Evolutionary conservation across 2,113 vertebrate genomes (phyloP).

Genomic region (Callipepla squamata): DNA sequence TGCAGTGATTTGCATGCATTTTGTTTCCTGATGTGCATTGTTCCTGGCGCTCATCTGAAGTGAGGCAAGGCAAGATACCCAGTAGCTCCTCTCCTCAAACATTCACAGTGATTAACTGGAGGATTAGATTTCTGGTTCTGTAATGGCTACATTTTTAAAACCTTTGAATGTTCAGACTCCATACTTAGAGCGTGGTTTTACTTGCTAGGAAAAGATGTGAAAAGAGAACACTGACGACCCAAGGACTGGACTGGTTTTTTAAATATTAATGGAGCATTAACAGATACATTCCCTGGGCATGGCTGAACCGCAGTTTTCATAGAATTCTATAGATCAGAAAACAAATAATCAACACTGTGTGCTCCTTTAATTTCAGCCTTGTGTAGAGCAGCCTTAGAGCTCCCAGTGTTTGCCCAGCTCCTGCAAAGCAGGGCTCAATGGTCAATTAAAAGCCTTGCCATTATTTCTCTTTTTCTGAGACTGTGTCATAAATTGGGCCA

Average conservation of each 20-base stretch:
- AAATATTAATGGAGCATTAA: not conserved
- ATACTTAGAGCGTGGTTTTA: not conserved
- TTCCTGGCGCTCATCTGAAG: not conserved
- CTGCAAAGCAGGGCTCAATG: not conserved
- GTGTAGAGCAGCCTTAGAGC: not conserved
- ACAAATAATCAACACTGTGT: not conserved
- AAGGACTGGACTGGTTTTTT: not conserved
- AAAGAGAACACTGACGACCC: not conserved
- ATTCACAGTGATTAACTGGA: conserved; percentile 17
- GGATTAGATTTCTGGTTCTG: conserved; percentile 40
- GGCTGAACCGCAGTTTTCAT: not conserved
- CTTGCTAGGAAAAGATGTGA: conserved; percentile 1
- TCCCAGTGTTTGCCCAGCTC: fast-evolving
- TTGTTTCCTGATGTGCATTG: conserved; percentile 20
- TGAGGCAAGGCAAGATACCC: not conserved
- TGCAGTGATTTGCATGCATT: conserved; percentile 1
- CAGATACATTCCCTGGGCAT: not conserved
- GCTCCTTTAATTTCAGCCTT: not conserved
- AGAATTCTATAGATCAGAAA: not conserved
- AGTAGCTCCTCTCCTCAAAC: conserved; percentile 18
- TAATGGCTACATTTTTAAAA: not conserved
- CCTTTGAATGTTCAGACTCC: not conserved
- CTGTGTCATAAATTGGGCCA: not conserved
- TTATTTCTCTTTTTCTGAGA: not conserved
- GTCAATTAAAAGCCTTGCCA: not conserved